Conservation (phyloP, 1,140 invertebrate species). For the Potamilus streckersoni region DNA sequence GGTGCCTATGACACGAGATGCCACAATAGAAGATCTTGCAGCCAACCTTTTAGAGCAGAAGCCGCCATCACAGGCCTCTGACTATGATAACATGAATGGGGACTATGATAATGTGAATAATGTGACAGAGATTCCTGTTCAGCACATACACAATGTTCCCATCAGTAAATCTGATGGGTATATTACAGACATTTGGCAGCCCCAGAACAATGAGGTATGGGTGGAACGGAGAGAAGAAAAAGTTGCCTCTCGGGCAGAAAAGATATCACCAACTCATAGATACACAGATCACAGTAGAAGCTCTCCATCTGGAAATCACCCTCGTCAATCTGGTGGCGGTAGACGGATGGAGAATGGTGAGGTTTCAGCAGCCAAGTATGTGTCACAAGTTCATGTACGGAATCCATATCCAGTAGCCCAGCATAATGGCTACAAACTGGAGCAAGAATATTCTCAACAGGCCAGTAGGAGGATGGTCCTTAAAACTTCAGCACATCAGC, state of each 20-base stretch:
- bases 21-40: slow-evolving; percentile 43
- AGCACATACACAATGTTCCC: slow-evolving; percentile 33
- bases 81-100: slow-evolving; percentile 58
- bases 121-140: background rate
- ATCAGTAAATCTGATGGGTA: slow-evolving; percentile 57
- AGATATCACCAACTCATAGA: slow-evolving; percentile 1
- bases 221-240: slow-evolving; percentile 24
- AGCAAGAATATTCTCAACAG: slow-evolving; percentile 19
- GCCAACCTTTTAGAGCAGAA: slow-evolving; percentile 36
- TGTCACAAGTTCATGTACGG: slow-evolving; percentile 22
- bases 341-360: slow-evolving; percentile 8
- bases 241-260: slow-evolving; percentile 6
- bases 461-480: too few relatives aligned
- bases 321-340: slow-evolving; percentile 23
- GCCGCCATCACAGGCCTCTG: slow-evolving; percentile 50
- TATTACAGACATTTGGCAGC: slow-evolving; percentile 20
- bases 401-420: slow-evolving; percentile 3
- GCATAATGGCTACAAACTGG: slow-evolving; percentile 26
- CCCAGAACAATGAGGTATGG: slow-evolving; percentile 18
- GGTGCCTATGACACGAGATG: slow-evolving; percentile 27
- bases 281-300: background rate
- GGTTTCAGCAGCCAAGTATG: slow-evolving; percentile 17
- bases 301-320: slow-evolving; percentile 4
- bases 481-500: too few relatives aligned
- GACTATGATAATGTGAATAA: slow-evolving; percentile 33